These are phyloP conservation scores for Gobiocypris rarus DNA, from an alignment of 2,113 vertebrate species.

Conservation along the genomic window DNA sequence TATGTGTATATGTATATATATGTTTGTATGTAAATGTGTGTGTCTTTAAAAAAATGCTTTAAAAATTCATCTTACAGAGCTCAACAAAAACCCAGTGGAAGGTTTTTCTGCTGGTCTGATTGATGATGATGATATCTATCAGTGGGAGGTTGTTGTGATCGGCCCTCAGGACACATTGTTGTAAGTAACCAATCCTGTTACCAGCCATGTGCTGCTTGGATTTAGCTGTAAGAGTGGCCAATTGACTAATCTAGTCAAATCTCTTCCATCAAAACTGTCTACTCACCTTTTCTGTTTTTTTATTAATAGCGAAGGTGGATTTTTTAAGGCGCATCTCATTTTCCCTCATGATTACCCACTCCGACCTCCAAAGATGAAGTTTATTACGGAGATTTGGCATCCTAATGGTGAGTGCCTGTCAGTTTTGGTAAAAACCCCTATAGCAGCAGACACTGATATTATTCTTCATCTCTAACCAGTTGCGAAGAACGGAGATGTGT, in stretches of 20 bases:
- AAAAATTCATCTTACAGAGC: constrained; percentile 62
- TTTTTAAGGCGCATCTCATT: constrained; percentile 77
- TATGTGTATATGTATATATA: too few species aligned
- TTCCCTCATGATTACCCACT: constrained; percentile 77
- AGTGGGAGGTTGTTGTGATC: constrained; percentile 81
- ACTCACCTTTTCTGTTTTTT: background rate
- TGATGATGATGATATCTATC: constrained; percentile 80
- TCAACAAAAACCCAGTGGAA: constrained; percentile 81
- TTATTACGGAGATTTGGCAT: constrained; percentile 80
- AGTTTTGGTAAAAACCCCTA: background rate
- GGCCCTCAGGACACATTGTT: constrained; percentile 81
- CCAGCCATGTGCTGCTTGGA: background rate
- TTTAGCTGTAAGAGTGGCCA: background rate
- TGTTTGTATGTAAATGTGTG: too few species aligned
- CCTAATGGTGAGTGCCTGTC: constrained; percentile 73
- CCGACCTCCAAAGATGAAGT: constrained; percentile 80
- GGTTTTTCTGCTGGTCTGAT: constrained; percentile 80
- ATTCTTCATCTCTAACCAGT: constrained; percentile 72
- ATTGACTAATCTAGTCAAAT: background rate
- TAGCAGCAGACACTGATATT: background rate
- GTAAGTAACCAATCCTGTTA: constrained; percentile 64
- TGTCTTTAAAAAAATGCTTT: too few species aligned
- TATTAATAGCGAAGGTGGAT: constrained; percentile 75
- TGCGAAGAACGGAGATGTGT: constrained; percentile 98
- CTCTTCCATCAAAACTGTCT: background rate